Evolutionary conservation across 2,888 invertebrate genomes (phyloP), one percentile per base, ranked within the genome.

Genomic region (Stenchaetothrips biformis): DNA sequence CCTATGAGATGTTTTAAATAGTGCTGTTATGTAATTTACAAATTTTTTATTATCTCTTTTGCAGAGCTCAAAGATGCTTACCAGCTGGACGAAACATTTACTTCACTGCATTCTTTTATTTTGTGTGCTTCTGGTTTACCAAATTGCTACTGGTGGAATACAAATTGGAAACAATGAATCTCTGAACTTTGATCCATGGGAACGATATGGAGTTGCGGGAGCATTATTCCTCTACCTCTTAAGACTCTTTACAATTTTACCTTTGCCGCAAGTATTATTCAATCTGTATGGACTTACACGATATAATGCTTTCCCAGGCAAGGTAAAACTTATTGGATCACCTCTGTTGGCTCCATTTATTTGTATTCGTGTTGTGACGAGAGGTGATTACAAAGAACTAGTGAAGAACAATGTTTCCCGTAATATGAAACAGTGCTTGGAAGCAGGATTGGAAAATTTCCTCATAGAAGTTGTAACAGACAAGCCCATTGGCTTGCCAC

Each of bases 391-490:
- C 86, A 95, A 97, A 7, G 93, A 96, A 84, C 88, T 98, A 83
- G 97, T 98, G 6, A 93, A 92, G 86, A 91, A 91, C 80, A 97
- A 97, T 89, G 95, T 97, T 8, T 89, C 91, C 81, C 90, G 95
- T 82, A 97, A 97, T 86, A 92, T 97, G 90, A 93, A 94, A 84
- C 92, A 93, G 83, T 97, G 97, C 85, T 88, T 93, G 83, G 94
- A 95, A 86, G 94, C 95, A 9, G 97, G 97, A 13, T 89, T 98
- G 85, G 97, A 97, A 87, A 97, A 98, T 87, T 98, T 98, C 85
- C 92, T 97, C 85, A 93, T 98, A 84, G 97, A 98, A 89, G 96
- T 98, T 62, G 98, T 98, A 18, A 96, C 97, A 62, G 98, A 98
- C 87, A 96, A 96, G 87, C 90, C 92, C 11, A 90, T 95, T 48